A percentile compares a stretch with the other conserved stretches of the same genome.
Conservation (phyloP, 2,888 invertebrate genomes). For the Pheosia tremula region DNA sequence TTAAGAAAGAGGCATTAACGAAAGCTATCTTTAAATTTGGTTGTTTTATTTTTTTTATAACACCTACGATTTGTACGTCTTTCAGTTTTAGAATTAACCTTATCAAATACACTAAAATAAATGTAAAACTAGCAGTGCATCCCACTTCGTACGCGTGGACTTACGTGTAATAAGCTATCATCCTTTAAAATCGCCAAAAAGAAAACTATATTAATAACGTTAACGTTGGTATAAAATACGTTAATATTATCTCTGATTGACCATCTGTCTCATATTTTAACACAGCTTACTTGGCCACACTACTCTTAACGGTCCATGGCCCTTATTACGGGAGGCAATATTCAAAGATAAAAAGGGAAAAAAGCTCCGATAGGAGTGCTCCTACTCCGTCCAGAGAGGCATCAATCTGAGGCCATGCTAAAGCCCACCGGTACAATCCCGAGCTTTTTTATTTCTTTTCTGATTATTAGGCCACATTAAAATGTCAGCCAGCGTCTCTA, state of each 20-base stretch:
- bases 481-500: constrained; percentile 64
- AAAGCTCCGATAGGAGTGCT: constrained; percentile 62
- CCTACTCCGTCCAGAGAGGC: constrained; percentile 55
- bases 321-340: constrained; percentile 77
- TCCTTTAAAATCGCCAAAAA: too few relatives aligned
- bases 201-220: neutral
- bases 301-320: constrained; percentile 64
- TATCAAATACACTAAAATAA: too few relatives aligned
- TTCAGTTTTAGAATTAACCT: too few relatives aligned
- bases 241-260: neutral
- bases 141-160: too few relatives aligned
- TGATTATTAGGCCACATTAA: constrained; percentile 83
- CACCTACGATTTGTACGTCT: too few relatives aligned
- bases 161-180: too few relatives aligned
- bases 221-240: neutral
- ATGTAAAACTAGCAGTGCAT: too few relatives aligned
- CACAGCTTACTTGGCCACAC: neutral
- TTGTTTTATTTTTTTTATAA: too few relatives aligned
- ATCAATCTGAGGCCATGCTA: constrained; percentile 78
- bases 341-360: constrained; percentile 75
- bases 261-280: neutral
- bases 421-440: constrained; percentile 76
- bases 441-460: constrained; percentile 68
- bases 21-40: too few relatives aligned
- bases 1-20: too few relatives aligned